Conservation (phyloP, 2,888 invertebrate species). For the Lasioglossum oenotherae region DNA sequence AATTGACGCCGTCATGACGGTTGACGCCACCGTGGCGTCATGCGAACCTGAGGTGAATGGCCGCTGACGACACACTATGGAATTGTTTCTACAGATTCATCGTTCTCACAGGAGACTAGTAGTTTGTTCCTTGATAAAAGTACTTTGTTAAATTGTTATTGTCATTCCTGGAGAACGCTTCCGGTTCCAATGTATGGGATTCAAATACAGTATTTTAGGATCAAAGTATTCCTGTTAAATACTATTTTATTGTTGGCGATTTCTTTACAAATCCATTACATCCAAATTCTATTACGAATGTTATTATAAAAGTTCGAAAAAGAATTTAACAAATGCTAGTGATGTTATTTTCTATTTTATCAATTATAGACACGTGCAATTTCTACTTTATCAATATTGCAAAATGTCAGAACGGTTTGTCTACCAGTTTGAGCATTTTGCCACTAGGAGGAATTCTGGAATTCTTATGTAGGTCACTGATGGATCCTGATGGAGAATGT, state of each 20-base stretch:
- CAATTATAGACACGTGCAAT: background rate
- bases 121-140: background rate
- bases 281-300: background rate
- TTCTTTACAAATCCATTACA: too few species aligned
- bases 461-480: background rate
- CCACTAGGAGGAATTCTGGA: background rate
- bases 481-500: background rate
- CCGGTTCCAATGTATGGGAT: background rate
- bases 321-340: background rate
- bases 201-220: background rate
- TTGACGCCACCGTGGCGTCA: constrained; percentile 2
- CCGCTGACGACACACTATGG: background rate
- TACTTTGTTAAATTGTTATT: background rate
- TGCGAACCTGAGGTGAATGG: background rate
- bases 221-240: background rate
- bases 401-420: background rate
- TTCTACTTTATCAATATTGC: background rate
- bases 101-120: background rate
- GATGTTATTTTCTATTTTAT: background rate
- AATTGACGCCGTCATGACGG: background rate
- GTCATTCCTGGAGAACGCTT: background rate
- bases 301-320: background rate
- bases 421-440: background rate
- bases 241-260: background rate
- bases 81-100: background rate